Conservation (phyloP, 2,797 vertebrate genomes). For the Thaleichthys pacificus region DNA sequence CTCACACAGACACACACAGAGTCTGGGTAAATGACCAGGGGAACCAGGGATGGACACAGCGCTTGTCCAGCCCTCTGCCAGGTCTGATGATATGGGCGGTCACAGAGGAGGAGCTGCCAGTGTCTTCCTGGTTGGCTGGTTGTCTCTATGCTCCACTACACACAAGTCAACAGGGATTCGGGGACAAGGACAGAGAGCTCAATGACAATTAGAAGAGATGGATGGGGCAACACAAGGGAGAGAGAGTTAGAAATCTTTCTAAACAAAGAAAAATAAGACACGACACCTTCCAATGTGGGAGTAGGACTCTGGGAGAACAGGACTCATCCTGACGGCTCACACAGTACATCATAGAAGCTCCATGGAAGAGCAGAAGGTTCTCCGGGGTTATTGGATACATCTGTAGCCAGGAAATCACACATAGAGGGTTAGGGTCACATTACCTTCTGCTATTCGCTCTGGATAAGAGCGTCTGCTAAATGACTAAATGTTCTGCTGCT, state of each 20-base stretch:
- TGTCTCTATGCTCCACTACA: conserved; percentile 49
- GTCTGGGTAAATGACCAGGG: conserved; percentile 58
- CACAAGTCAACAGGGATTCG: conserved; percentile 43
- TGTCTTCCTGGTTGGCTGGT: neutral
- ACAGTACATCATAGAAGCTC: neutral
- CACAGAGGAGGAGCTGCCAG: conserved; percentile 28
- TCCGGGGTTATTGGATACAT: too few relatives aligned
- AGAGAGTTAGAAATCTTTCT: neutral
- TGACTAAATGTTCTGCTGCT: too few relatives aligned
- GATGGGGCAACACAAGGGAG: neutral
- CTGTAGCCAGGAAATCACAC: too few relatives aligned
- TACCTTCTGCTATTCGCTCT: too few relatives aligned
- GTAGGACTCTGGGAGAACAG: neutral
- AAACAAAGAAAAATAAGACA: too few relatives aligned
- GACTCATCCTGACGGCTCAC: neutral
- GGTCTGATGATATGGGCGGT: conserved; percentile 52
- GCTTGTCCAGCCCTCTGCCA: conserved; percentile 46
- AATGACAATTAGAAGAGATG: neutral
- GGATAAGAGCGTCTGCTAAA: too few relatives aligned
- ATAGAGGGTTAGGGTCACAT: neutral
- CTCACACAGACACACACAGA: conserved; percentile 6
- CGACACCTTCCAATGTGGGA: too few relatives aligned
- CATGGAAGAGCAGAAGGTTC: too few relatives aligned
- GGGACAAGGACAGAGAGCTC: conserved; percentile 32
- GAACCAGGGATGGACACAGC: conserved; percentile 43